Base-by-base conservation (phyloP, 2,797 vertebrate genomes). In the Oophaga sylvatica region DNA sequence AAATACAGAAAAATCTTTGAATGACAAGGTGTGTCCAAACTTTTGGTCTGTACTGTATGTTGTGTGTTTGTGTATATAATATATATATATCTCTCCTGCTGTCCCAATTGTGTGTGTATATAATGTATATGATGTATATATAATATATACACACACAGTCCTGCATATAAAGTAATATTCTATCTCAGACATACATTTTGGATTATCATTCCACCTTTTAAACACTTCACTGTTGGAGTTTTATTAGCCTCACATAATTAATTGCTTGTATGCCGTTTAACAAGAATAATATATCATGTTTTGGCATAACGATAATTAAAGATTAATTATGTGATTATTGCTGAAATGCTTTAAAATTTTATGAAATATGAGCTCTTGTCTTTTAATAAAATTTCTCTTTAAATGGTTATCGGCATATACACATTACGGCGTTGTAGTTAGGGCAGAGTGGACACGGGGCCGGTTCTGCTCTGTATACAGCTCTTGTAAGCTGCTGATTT, bases 251-350 rank as follows among this genome's bases (percentile, higher is more conserved):
- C 26, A 59, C 31, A 80, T 26, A 70, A 80, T 80, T 70, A 70
- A 86, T 80, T 70, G 77, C 76, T 70, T 26, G 65, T 53, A 77
- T 80, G 84, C 76, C 15, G 35, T 59, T 57, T 35, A 80, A 41
- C 77, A 59, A n/a, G 65, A 45, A 70, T 67, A 86, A 57, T 86
- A n/a, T 65, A 77, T 85, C 62, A 78, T 63, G 73, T 68, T 84
- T 84, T 85, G 84, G 65, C 75, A 68, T 79, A 57, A 78, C 3
- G 62, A 31, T 80, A 57, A 86, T 86, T 80, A 86, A 80, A 80
- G 76, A 86, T 71, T 60, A 79, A 79, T 85, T 85, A 29, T 31
- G 68, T 84, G 70, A 84, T 80, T 86, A 70, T 59, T 71, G 70
- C 29, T 57, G 75, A 48, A 85, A 41, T 60, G 84, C 59, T 80